Conservation (phyloP, 2,797 vertebrate genomes). For the Pseudomugil gertrudae region DNA sequence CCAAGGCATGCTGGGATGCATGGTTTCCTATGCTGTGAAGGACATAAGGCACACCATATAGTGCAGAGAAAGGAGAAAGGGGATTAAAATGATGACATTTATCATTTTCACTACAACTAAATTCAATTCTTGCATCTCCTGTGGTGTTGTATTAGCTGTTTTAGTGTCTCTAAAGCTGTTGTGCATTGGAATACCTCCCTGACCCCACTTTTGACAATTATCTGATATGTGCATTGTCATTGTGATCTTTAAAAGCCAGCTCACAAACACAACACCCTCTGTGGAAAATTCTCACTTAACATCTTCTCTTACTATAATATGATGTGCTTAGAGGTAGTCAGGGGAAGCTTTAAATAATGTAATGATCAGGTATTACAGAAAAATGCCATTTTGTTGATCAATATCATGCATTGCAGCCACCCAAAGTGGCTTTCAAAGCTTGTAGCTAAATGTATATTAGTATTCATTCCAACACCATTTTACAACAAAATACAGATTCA, state of each 20-base stretch:
- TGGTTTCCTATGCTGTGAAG: conserved; percentile 61
- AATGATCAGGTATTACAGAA: conserved; percentile 49
- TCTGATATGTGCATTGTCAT: conserved; percentile 3
- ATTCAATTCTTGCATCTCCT: background rate
- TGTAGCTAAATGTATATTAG: conserved; percentile 41
- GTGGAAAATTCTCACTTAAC: conserved; percentile 2
- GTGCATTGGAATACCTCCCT: background rate
- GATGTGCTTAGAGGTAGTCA: conserved; percentile 20
- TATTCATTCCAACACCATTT: conserved; percentile 57
- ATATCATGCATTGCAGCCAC: conserved; percentile 41
- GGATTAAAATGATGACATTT: conserved; percentile 19
- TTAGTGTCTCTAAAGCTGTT: conserved; percentile 1
- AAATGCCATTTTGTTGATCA: conserved; percentile 48
- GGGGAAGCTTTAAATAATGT: conserved; percentile 39
- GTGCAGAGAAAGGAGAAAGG: conserved; percentile 31
- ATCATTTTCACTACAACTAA: background rate
- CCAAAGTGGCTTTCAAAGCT: conserved; percentile 37
- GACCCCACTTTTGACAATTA: conserved; percentile 5
- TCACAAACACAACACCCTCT: background rate
- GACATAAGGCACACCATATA: conserved; percentile 34
- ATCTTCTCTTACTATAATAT: conserved; percentile 30
- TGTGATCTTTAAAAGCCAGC: conserved; percentile 26
- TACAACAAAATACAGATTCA: conserved; percentile 69
- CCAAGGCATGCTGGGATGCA: conserved; percentile 66
- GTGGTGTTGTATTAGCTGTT: background rate